phyloP scores from a whole-genome alignment of 2,888 invertebrate species.

The Rhagonycha fulva region DNA sequence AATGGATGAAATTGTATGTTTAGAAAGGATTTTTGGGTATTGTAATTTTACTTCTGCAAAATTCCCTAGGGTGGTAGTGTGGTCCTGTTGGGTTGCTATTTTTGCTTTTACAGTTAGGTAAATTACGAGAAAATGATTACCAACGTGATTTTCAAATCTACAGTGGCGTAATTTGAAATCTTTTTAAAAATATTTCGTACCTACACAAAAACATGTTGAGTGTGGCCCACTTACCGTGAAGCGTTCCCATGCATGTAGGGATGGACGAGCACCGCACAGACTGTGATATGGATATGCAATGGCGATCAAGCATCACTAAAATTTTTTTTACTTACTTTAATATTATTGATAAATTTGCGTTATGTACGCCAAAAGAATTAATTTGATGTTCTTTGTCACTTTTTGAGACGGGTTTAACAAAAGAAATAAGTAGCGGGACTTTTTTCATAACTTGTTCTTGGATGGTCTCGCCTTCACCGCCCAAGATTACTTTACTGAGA shows the following conservation, averaged over 20 bases:
- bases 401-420: neutral
- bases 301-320: neutral
- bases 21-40: neutral
- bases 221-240: neutral
- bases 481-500: slow-evolving; percentile 13
- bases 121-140: neutral
- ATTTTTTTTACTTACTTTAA: neutral
- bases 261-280: neutral
- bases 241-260: neutral
- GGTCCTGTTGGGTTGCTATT: neutral
- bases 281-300: neutral
- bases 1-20: slow-evolving; percentile 7
- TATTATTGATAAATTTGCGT: neutral
- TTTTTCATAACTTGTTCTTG: slow-evolving; percentile 22
- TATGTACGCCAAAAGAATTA: neutral
- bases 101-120: neutral
- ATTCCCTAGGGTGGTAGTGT: neutral
- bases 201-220: neutral
- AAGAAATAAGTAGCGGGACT: slow-evolving; percentile 25
- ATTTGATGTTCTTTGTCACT: neutral
- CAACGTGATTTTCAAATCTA: neutral
- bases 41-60: neutral
- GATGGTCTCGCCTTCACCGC: slow-evolving; percentile 10
- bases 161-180: too few relatives aligned
- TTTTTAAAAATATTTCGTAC: neutral